Base-by-base conservation (phyloP, 1,140 invertebrate species). In the Thaumetopoea pityocampa region DNA sequence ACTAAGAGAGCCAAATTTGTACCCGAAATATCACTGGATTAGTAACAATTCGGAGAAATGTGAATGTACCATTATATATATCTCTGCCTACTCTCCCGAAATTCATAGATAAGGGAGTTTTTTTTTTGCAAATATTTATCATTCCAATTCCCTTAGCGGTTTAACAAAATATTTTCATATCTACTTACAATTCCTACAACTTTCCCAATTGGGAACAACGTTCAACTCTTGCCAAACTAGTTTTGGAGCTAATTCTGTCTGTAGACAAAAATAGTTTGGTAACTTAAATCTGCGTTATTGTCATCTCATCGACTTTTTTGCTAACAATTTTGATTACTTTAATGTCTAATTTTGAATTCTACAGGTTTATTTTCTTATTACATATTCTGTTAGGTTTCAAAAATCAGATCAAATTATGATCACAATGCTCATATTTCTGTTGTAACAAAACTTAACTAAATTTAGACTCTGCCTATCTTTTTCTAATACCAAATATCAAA, bases 91-190 rank as follows among this genome's bases (percentile, higher is more conserved):
- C 8, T n/a, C n/a, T n/a, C 2, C 16, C 7, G 8, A 19, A 19
- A 9, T 24, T 5, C 11, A 36, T 24, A 12, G 26, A 15, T 12
- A 36, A 1, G 1, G 22, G 26, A 36, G 26, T 9, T 20, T 26
- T 23, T 8, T 22, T 24, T 36, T 36, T 12, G 2, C 24, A 19
- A 27, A 28, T 38, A 38, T 38, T 38, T 8, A 14, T 12, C 17
- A 27, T 26, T 27, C 17, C 16, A 28, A 28, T 9, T 27, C 19
- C 12, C 4, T 38, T 27, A 19, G 7, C 16, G 23, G 12, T 38
- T 24, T 28, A 38, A 27, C 23, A 27, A 27, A 38, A 38, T 38
- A 17, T 28, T 38, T 28, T n/a, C n/a, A n/a, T n/a, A 19, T 19
- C 7, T 28, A 27, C 27, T 19, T 38, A 27, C 23, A 38, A 30